Conservation (phyloP, 1,140 invertebrate species). For the Nixonia krombeini region DNA sequence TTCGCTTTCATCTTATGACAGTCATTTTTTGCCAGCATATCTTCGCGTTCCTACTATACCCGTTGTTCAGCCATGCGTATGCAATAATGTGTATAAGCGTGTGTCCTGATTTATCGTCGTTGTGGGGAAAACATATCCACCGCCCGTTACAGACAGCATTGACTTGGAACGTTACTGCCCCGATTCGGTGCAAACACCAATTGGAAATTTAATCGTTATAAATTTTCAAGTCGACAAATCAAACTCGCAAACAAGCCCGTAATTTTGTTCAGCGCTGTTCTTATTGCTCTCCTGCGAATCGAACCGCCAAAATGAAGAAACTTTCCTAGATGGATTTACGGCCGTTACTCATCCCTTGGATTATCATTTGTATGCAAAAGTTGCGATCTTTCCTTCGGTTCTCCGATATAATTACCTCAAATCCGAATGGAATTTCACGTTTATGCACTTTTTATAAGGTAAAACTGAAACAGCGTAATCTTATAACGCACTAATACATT, state of each 20-base stretch:
- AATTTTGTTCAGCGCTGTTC: conserved; percentile 15
- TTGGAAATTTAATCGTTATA: conserved; percentile 32
- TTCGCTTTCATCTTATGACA: too few species aligned
- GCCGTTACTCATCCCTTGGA: too few species aligned
- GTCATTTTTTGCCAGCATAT: too few species aligned
- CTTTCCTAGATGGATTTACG: conserved; percentile 8
- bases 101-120: conserved; percentile 33
- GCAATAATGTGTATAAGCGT: conserved; percentile 21
- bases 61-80: conserved; percentile 2
- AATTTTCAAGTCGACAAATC: conserved; percentile 22
- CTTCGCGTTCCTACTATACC: too few species aligned
- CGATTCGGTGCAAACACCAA: conserved; percentile 20
- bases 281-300: neutral
- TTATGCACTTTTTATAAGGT: too few species aligned
- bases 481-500: too few species aligned
- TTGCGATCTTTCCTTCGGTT: too few species aligned
- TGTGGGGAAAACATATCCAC: conserved; percentile 27
- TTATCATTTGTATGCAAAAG: too few species aligned
- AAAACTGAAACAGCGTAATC: too few species aligned
- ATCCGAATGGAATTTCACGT: too few species aligned
- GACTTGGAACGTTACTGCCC: conserved; percentile 17
- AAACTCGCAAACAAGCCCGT: conserved; percentile 29
- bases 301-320: conserved; percentile 9
- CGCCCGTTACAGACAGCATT: conserved; percentile 16
- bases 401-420: too few species aligned